Percentiles rank a stretch among this genome's conserved stretches.
phyloP scores from a whole-genome alignment of 2,797 vertebrate genomes.

The Rousettus madagascariensis region DNA sequence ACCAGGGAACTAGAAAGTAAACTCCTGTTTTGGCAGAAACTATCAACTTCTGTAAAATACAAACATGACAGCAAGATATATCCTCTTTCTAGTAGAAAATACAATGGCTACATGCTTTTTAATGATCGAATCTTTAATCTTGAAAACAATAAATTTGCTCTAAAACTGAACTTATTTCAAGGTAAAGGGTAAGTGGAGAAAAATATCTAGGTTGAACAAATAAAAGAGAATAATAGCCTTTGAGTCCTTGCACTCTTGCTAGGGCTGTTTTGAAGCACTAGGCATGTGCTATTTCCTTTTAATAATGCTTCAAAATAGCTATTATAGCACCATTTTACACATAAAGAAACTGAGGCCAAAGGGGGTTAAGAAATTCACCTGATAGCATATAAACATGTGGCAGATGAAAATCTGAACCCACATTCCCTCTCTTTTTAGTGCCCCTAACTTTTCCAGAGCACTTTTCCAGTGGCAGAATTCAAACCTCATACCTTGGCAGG shows the following conservation, averaged over 20 bases:
- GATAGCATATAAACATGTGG: background rate
- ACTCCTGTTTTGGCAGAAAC: slow-evolving; percentile 3
- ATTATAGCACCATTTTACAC: slow-evolving; percentile 12
- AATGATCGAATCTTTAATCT: background rate
- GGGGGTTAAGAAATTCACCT: background rate
- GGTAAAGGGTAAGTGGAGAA: background rate
- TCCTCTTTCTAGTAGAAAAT: background rate
- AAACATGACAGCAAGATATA: background rate
- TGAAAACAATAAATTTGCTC: background rate
- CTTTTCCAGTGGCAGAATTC: background rate
- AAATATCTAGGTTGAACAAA: background rate
- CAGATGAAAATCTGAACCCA: background rate
- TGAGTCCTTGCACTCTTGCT: background rate
- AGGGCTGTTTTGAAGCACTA: background rate
- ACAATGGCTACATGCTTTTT: background rate
- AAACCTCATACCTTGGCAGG: background rate
- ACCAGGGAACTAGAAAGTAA: background rate
- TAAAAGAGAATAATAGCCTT: background rate
- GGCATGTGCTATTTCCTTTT: background rate
- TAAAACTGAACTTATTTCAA: slow-evolving; percentile 33
- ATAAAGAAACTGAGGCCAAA: background rate
- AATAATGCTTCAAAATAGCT: background rate
- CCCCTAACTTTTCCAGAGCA: background rate
- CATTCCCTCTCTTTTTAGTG: background rate
- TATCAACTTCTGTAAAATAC: background rate